Conservation (phyloP, 2,888 invertebrate genomes). For the Timandra comae region DNA sequence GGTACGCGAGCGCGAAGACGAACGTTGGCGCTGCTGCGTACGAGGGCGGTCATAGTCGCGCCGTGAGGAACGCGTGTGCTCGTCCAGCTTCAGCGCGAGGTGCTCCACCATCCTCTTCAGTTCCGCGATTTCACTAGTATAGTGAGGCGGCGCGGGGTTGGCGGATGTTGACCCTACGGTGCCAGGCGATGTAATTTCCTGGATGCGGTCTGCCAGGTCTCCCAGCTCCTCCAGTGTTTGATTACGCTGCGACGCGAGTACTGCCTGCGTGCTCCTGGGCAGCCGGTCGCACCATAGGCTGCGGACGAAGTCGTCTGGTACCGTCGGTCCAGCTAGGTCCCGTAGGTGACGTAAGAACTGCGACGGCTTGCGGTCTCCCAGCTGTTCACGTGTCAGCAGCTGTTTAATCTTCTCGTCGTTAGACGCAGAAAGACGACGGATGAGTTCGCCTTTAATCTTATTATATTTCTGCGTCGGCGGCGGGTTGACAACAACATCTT, state of each 20-base stretch:
- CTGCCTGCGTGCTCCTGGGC: constrained; percentile 3
- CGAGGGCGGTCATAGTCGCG: background rate
- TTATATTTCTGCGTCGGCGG: constrained; percentile 1
- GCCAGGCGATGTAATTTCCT: background rate
- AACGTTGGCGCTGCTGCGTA: background rate
- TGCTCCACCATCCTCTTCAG: background rate
- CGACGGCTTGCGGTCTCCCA: constrained; percentile 11
- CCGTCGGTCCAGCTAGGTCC: constrained; percentile 2
- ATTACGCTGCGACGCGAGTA: constrained; percentile 5
- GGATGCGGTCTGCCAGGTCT: constrained; percentile 1
- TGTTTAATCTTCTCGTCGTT: constrained; percentile 4
- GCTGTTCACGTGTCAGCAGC: constrained; percentile 8
- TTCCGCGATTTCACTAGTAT: background rate
- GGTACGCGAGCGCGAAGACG: no score
- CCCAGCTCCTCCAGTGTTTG: constrained; percentile 1
- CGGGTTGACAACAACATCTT: constrained; percentile 1
- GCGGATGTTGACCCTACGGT: background rate
- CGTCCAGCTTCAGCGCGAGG: background rate
- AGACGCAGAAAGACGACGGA: background rate
- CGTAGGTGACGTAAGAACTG: constrained; percentile 11
- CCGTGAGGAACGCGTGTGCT: background rate
- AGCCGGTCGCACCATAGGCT: constrained; percentile 2
- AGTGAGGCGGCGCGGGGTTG: background rate
- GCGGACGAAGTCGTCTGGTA: constrained; percentile 2
- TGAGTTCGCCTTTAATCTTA: constrained; percentile 4